Conservation (phyloP, 2,888 invertebrate species). For the Coenonympha glycerion region DNA sequence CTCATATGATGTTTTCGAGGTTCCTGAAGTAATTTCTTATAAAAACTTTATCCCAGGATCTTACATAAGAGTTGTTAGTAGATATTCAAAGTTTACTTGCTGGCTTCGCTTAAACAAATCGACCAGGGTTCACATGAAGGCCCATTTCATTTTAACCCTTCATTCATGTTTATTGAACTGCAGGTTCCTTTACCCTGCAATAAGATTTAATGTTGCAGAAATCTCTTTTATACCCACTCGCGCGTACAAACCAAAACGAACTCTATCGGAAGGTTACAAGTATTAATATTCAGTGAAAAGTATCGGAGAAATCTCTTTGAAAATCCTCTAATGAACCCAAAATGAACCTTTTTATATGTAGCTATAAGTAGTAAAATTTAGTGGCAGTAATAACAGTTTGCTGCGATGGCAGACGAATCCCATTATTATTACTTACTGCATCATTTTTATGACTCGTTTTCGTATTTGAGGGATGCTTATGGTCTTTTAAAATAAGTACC, state of each 20-base stretch:
- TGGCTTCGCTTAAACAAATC: background rate
- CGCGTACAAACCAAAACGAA: background rate
- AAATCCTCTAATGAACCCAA: too few relatives aligned
- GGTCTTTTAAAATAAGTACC: slow-evolving; percentile 7
- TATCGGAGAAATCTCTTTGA: too few relatives aligned
- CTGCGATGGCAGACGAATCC: slow-evolving; percentile 13
- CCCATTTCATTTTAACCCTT: background rate
- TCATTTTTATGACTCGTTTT: slow-evolving; percentile 6
- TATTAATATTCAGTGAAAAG: background rate
- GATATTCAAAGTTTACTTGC: too few relatives aligned
- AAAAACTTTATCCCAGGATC: too few relatives aligned
- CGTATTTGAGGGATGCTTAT: background rate
- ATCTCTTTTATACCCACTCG: slow-evolving; percentile 16
- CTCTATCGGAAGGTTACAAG: background rate
- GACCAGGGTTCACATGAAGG: background rate
- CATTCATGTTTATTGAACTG: slow-evolving; percentile 13
- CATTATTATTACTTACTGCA: slow-evolving; percentile 16
- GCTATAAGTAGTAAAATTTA: background rate
- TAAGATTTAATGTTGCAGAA: slow-evolving; percentile 17
- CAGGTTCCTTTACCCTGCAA: slow-evolving; percentile 15
- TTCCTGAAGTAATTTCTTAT: too few relatives aligned
- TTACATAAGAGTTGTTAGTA: too few relatives aligned
- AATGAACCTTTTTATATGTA: background rate
- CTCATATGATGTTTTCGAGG: too few relatives aligned
- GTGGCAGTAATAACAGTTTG: slow-evolving; percentile 1